Evolutionary conservation across 1,140 invertebrate species (phyloP).

Genomic region (Dendrolimus punctatus): DNA sequence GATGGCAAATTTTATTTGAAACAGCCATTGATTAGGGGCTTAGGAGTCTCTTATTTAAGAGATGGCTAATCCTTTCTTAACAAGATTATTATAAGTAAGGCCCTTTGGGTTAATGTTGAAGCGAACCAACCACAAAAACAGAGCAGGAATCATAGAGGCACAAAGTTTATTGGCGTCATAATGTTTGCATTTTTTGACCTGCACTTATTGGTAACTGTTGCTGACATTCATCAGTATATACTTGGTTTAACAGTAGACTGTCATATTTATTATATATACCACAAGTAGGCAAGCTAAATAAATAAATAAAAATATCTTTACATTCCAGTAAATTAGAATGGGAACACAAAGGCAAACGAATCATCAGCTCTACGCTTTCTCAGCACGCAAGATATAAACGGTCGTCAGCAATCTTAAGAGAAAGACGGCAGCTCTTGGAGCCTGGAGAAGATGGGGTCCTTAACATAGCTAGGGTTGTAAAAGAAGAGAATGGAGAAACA

Average conservation of each 20-base stretch:
- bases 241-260: background rate
- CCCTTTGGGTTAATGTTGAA: background rate
- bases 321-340: slow-evolving; percentile 64
- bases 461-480: slow-evolving; percentile 82
- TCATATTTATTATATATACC: background rate
- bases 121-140: too few relatives aligned
- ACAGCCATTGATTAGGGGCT: too few relatives aligned
- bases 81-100: too few relatives aligned
- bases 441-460: slow-evolving; percentile 71
- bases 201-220: too few relatives aligned
- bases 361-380: slow-evolving; percentile 40
- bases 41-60: too few relatives aligned
- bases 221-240: too few relatives aligned
- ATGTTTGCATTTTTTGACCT: too few relatives aligned
- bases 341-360: slow-evolving; percentile 61
- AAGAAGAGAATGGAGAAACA: slow-evolving; percentile 77
- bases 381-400: slow-evolving; percentile 48
- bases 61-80: too few relatives aligned
- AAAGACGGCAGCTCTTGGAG: slow-evolving; percentile 53
- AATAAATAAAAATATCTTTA: background rate
- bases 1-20: too few relatives aligned
- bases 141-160: too few relatives aligned
- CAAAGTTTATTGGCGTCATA: too few relatives aligned
- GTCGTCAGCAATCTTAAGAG: slow-evolving; percentile 32
- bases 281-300: too few relatives aligned